phyloP scores from a whole-genome alignment of 2,797 vertebrate genomes.

The Cynodonichthys magdalenae region DNA sequence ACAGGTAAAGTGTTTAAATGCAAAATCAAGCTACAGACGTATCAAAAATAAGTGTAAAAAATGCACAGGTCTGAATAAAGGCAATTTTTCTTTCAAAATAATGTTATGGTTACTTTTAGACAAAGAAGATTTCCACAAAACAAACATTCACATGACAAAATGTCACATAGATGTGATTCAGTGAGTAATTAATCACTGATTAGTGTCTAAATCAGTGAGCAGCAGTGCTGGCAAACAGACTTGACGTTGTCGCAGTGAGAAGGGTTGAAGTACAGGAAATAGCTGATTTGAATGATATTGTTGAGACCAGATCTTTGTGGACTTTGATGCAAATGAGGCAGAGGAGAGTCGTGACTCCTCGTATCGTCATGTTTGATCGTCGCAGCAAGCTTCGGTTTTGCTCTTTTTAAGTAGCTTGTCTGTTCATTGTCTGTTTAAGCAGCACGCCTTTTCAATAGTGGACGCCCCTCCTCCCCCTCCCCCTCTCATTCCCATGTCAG shows the following conservation, averaged over 20 bases:
- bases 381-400: conserved; percentile 2
- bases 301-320: conserved; percentile 2
- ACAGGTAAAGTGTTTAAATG: conserved; percentile 1
- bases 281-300: conserved; percentile 33
- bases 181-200: conserved; percentile 22
- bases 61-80: neutral
- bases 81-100: neutral
- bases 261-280: conserved; percentile 7
- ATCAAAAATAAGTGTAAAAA: neutral
- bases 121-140: neutral
- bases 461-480: conserved; percentile 36
- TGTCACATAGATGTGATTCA: neutral
- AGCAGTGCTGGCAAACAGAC: conserved; percentile 23
- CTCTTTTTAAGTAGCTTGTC: conserved; percentile 2
- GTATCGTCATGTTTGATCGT: neutral
- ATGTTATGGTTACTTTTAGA: neutral
- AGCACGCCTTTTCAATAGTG: conserved; percentile 28
- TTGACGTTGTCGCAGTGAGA: conserved; percentile 19
- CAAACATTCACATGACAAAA: neutral
- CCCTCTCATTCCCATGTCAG: conserved; percentile 15
- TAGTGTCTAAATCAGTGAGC: conserved; percentile 51
- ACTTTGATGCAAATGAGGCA: conserved; percentile 49
- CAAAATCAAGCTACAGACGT: no score
- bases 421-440: conserved; percentile 27
- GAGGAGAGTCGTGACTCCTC: conserved; percentile 13